Conservation (phyloP, 2,113 vertebrate species). For the Gadus chalcogrammus region DNA sequence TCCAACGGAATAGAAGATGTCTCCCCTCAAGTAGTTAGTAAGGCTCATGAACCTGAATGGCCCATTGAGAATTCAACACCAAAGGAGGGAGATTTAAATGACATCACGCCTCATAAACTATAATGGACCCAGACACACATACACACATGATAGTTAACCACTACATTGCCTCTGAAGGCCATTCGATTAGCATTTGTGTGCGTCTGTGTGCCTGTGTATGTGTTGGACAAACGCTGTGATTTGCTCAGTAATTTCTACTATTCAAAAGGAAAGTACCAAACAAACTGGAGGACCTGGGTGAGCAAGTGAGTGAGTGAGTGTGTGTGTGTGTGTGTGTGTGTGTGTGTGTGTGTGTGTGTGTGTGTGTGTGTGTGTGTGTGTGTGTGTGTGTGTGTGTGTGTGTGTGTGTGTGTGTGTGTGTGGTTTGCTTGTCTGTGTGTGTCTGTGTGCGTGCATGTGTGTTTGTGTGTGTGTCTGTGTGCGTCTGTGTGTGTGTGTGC, state of each 20-base stretch:
- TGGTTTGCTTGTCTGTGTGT: too few relatives aligned
- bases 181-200: conserved; percentile 24
- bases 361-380: background rate
- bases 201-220: too few relatives aligned
- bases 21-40: conserved; percentile 40
- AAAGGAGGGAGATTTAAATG: conserved; percentile 49
- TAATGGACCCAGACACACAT: conserved; percentile 21
- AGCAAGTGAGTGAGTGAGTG: too few relatives aligned
- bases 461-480: background rate
- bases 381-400: too few relatives aligned
- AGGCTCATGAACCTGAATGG: conserved; percentile 59
- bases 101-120: conserved; percentile 51
- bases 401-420: background rate
- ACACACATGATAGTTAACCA: conserved; percentile 17
- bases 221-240: too few relatives aligned
- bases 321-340: too few relatives aligned
- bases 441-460: background rate
- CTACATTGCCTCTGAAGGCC: conserved; percentile 29
- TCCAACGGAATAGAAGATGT: background rate
- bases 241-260: too few relatives aligned
- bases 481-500: background rate
- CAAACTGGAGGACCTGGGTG: too few relatives aligned
- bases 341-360: conserved; percentile 2
- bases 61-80: conserved; percentile 21
- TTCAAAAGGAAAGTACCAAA: too few relatives aligned